Evolutionary conservation across 2,888 invertebrate genomes (phyloP).

Genomic region (Altica lythri): DNA sequence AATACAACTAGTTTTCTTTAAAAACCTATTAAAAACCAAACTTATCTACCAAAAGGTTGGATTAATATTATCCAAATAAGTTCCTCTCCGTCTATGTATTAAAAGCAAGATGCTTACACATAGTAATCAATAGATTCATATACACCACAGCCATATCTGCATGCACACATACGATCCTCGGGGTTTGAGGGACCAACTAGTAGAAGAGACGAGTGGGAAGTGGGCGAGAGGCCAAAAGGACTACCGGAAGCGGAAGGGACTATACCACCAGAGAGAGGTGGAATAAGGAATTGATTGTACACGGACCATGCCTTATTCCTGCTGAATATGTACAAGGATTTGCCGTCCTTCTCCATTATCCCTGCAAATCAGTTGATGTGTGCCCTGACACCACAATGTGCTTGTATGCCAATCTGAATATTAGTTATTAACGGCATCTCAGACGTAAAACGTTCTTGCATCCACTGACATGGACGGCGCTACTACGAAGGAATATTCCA

Average conservation of each 20-base stretch:
- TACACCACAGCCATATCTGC: conserved; percentile 51
- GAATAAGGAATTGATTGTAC: conserved; percentile 56
- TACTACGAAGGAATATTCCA: background rate
- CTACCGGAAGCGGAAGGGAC: conserved; percentile 50
- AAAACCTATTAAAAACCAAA: no score
- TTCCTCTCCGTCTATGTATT: conserved; percentile 18
- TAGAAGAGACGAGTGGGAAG: conserved; percentile 14
- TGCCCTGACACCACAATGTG: conserved; percentile 32
- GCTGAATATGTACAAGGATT: conserved; percentile 52
- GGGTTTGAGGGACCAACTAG: conserved; percentile 4
- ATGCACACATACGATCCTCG: conserved; percentile 51
- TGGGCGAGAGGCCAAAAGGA: conserved; percentile 41
- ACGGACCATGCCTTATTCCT: conserved; percentile 49
- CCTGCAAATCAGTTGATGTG: conserved; percentile 36
- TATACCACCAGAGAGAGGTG: conserved; percentile 39
- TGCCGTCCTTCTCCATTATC: conserved; percentile 38
- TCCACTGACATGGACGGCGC: conserved; percentile 1
- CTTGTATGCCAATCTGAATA: conserved; percentile 30
- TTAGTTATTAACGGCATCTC: conserved; percentile 25
- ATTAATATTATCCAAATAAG: no score
- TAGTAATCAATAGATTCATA: conserved; percentile 54
- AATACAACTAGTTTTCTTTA: no score
- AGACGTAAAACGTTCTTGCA: conserved; percentile 15
- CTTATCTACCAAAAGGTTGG: no score
- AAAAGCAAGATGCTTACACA: conserved; percentile 38